Evolutionary conservation across 2,797 vertebrate species (phyloP).

Genomic region (Sylvia borin): DNA sequence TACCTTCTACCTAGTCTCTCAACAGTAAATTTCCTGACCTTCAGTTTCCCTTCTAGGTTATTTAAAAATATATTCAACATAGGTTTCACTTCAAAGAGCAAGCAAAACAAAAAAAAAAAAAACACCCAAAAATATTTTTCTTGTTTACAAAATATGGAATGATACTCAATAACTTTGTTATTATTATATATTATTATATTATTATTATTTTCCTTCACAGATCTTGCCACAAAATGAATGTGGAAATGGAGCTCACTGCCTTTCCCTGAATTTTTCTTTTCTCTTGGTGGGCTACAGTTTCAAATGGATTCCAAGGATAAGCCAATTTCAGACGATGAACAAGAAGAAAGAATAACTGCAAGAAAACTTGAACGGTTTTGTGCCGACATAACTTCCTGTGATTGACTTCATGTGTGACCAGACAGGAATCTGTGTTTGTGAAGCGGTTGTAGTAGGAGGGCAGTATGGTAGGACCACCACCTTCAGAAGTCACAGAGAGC

Average conservation of each 20-base stretch:
- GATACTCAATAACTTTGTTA: not conserved
- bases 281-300: not conserved
- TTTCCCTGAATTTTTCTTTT: not conserved
- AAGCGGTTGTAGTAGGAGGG: not conserved
- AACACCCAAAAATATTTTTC: not conserved
- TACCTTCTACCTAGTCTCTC: not conserved
- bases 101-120: not conserved
- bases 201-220: not conserved
- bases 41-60: not conserved
- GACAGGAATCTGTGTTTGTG: not conserved
- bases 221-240: not conserved
- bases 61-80: not conserved
- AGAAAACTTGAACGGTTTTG: not conserved
- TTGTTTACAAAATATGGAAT: not conserved
- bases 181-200: not conserved
- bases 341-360: not conserved
- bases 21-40: not conserved
- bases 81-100: not conserved
- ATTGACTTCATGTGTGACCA: not conserved
- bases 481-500: not conserved
- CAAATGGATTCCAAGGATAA: not conserved
- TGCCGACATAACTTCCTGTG: not conserved
- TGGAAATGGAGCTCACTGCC: not conserved
- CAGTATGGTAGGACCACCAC: not conserved
- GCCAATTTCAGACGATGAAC: not conserved